Evolutionary conservation across 2,797 vertebrate genomes (phyloP), one percentile per base, ranked within the genome.

Genomic region (Mormyrops boulengeri): DNA sequence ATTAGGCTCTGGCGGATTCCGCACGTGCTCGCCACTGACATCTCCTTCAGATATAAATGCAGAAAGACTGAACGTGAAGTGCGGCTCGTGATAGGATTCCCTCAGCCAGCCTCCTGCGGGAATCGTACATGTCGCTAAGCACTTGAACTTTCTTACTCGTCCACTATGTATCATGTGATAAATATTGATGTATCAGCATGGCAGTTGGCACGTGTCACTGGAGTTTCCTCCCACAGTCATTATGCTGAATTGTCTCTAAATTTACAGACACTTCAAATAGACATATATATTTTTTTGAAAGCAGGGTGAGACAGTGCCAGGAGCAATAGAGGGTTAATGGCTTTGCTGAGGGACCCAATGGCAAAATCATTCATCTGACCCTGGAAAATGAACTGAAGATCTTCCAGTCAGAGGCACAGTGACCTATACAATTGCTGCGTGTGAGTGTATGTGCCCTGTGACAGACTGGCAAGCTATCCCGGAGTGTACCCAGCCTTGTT

Each of bases 1-100:
- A 89, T 89, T 90, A 91, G 91, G 88, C 66, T 91, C 90, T 87
- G 90, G 90, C 90, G 88, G 62, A 89, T 90, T 90, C 89, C 85
- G 66, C 62, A 47, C n/a, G 41, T 85, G 80, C 14, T 50, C 85
- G 5, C 53, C 22, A 62, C 11, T 52, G 85, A 47, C 47, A 49
- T 84, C 80, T 50, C 41, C 80, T 84, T 50, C 80, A 84, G 80
- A 49, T 55, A 55, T 14, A 55, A 55, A 87, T 57, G 50, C 26
- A 19, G 30, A 57, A 55, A 53, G 49, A 26, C 44, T 41, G 26
- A 53, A 38, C 26, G 11, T 50, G 44, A 87, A 55, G 22, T 38
- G 34, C 0, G 3, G 2, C 26, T 53, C 85, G 12, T 84, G 47
- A 41, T 47, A 84, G 41, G 38, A 49, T n/a, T 4, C 19, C 41